Conservation (phyloP, 92 coral and sea anemone species). For the Muricea muricata region DNA sequence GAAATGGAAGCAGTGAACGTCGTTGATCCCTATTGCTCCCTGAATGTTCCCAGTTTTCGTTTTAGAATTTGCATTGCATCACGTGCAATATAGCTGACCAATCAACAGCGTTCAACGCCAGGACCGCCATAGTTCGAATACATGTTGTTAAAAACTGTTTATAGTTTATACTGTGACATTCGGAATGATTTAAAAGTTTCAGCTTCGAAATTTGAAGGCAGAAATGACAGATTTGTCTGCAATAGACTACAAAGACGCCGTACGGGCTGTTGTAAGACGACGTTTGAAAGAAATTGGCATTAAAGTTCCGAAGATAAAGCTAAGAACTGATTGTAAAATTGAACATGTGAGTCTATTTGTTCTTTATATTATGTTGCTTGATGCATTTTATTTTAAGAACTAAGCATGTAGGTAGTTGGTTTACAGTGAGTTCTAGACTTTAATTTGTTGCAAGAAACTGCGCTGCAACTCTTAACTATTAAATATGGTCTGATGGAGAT, state of each 20-base stretch:
- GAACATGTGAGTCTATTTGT: background rate
- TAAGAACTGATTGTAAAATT: constrained; percentile 65
- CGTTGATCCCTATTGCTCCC: no score
- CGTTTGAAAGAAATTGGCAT: constrained; percentile 86
- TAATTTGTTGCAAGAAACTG: no score
- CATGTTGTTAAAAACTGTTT: background rate
- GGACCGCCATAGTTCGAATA: constrained; percentile 42
- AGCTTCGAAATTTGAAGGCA: background rate
- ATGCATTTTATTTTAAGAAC: background rate
- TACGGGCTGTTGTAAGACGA: constrained; percentile 87
- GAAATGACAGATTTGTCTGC: constrained; percentile 90
- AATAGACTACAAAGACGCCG: constrained; percentile 91
- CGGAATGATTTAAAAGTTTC: constrained; percentile 33
- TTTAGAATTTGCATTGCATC: no score
- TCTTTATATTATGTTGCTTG: background rate
- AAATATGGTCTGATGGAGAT: no score
- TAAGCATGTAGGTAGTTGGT: background rate
- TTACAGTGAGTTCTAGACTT: background rate
- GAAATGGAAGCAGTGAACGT: no score
- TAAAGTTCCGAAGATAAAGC: constrained; percentile 90
- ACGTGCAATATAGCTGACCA: constrained; percentile 24
- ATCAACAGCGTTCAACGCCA: constrained; percentile 5
- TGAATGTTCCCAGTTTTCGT: no score
- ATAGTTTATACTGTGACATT: constrained; percentile 5
- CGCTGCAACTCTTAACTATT: background rate